These are phyloP conservation scores for Centrocercus urophasianus DNA, from an alignment of 2,113 vertebrate genomes.

Conservation along the genomic window DNA sequence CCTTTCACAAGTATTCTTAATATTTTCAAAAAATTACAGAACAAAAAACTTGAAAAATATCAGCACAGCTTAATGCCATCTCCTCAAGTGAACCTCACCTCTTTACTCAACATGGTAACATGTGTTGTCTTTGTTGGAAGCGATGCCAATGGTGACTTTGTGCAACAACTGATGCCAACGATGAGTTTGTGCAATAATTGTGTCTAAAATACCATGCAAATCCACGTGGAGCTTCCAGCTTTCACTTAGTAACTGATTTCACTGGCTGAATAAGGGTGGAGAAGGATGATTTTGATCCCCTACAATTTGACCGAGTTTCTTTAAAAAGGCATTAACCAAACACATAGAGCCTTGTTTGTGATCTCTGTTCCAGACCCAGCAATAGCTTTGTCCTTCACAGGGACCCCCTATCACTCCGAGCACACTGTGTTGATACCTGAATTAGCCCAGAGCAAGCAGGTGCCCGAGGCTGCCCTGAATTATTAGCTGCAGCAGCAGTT, in stretches of 20 bases:
- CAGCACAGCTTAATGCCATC: neutral
- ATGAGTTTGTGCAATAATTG: neutral
- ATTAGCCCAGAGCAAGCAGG: neutral
- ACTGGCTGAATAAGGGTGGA: neutral
- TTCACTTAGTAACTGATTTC: neutral
- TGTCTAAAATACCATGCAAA: rapidly evolving
- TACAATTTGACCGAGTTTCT: neutral
- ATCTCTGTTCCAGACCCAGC: neutral
- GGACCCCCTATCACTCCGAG: rapidly evolving
- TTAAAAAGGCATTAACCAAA: neutral
- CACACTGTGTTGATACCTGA: neutral
- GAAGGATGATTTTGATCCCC: neutral
- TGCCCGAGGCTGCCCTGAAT: neutral
- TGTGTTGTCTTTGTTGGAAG: neutral
- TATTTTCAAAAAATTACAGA: neutral
- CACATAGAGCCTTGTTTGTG: neutral
- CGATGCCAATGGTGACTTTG: neutral
- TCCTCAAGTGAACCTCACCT: neutral
- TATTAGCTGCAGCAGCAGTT: neutral
- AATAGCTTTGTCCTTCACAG: neutral
- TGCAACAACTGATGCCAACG: too few species aligned
- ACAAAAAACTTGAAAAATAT: neutral
- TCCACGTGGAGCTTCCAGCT: neutral
- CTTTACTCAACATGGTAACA: neutral
- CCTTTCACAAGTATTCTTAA: neutral